These are phyloP conservation scores for Drosophila ercepeae DNA, from an alignment of 1,140 invertebrate genomes.

Conservation along the genomic window DNA sequence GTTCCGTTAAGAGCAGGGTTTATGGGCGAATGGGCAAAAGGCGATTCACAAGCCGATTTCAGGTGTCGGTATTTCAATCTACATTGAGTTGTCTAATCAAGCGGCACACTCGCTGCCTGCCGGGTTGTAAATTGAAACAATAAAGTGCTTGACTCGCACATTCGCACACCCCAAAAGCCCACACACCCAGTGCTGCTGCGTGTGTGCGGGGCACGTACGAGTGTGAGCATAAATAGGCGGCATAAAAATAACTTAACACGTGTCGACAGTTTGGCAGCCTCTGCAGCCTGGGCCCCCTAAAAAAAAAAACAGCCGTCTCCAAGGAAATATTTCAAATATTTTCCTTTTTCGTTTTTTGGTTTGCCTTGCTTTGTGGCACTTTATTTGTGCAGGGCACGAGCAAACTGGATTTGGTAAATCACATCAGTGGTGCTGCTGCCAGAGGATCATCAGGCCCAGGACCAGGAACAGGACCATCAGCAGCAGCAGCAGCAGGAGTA, in stretches of 20 bases:
- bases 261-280: conserved; percentile 75
- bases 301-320: conserved; percentile 29
- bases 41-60: conserved; percentile 70
- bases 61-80: conserved; percentile 80
- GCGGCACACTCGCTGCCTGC: conserved; percentile 60
- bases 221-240: conserved; percentile 76
- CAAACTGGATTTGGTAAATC: conserved; percentile 79
- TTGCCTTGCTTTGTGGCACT: conserved; percentile 51
- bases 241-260: conserved; percentile 83
- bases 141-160: conserved; percentile 75
- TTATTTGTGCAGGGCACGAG: conserved; percentile 71
- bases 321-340: conserved; percentile 73
- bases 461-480: conserved; percentile 16
- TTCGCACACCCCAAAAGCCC: conserved; percentile 18
- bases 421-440: conserved; percentile 51
- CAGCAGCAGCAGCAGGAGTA: conserved; percentile 9
- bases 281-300: conserved; percentile 24
- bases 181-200: conserved; percentile 9
- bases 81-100: conserved; percentile 81
- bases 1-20: conserved; percentile 8
- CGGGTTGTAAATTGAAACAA: conserved; percentile 79
- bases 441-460: conserved; percentile 18
- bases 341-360: conserved; percentile 35
- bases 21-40: conserved; percentile 40
- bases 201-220: conserved; percentile 64